phyloP scores from a whole-genome alignment of 2,888 invertebrate genomes.

The Microplitis manilae region DNA sequence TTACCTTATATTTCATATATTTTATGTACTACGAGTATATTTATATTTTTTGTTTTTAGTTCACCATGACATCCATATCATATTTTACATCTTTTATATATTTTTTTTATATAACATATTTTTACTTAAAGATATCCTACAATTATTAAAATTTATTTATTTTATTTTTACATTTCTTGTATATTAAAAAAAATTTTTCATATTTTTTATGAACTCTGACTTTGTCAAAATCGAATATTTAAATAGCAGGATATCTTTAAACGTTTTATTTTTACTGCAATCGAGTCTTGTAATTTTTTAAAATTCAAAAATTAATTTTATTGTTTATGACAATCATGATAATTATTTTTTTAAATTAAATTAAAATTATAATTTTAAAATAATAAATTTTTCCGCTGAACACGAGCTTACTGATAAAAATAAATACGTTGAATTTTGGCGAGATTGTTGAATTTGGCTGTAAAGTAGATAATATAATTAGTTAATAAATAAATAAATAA shows the following conservation, averaged over 20 bases:
- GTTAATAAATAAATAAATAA: slow-evolving; percentile 29
- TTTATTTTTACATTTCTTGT: too few species aligned
- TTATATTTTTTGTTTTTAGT: neutral
- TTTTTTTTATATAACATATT: neutral
- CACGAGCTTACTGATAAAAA: slow-evolving; percentile 26
- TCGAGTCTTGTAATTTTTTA: too few species aligned
- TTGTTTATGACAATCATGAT: neutral
- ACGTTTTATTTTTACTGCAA: too few species aligned
- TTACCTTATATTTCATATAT: slow-evolving; percentile 47
- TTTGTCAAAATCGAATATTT: too few species aligned
- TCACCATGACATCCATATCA: neutral
- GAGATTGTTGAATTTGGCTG: slow-evolving; percentile 70
- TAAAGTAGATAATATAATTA: slow-evolving; percentile 66
- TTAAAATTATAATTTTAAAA: neutral
- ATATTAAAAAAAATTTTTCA: too few species aligned
- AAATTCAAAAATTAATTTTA: neutral
- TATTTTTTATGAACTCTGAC: too few species aligned
- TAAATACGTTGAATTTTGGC: slow-evolving; percentile 63
- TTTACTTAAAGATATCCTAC: neutral
- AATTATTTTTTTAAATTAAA: neutral
- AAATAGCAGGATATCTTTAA: too few species aligned
- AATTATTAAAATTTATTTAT: neutral
- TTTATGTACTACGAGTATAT: slow-evolving; percentile 37
- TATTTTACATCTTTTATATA: neutral
- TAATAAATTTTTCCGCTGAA: slow-evolving; percentile 25